These are phyloP conservation scores for Drosophila tripunctata DNA, from an alignment of 2,888 invertebrate species.

Conservation along the genomic window DNA sequence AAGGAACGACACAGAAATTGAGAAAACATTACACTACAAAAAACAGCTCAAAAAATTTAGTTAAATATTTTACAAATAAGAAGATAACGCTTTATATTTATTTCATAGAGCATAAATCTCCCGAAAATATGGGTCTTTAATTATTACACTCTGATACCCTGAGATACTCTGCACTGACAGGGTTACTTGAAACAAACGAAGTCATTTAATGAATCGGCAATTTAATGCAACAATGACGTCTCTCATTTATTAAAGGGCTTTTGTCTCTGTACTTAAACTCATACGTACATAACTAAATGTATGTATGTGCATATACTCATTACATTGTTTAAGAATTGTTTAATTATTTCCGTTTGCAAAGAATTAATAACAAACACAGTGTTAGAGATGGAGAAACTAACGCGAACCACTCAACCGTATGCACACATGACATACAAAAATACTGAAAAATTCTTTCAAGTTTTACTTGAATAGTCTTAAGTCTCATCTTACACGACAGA, in stretches of 20 bases:
- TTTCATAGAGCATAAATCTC: no score
- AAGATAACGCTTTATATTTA: no score
- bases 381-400: neutral
- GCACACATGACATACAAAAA: conserved; percentile 13
- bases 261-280: neutral
- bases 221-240: neutral
- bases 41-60: no score
- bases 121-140: neutral
- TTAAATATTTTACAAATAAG: no score
- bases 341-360: conserved; percentile 71
- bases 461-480: neutral
- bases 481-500: neutral
- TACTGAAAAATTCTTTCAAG: neutral
- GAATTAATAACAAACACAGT: conserved; percentile 20
- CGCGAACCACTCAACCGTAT: conserved; percentile 3
- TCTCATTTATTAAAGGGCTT: neutral
- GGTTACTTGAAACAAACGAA: neutral
- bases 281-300: neutral
- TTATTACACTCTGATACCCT: neutral
- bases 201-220: neutral
- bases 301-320: conserved; percentile 4
- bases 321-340: conserved; percentile 31
- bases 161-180: neutral
- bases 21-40: no score
- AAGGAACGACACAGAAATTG: no score